Evolutionary conservation across 2,797 vertebrate species (phyloP).

Genomic region (Leontopithecus rosalia): DNA sequence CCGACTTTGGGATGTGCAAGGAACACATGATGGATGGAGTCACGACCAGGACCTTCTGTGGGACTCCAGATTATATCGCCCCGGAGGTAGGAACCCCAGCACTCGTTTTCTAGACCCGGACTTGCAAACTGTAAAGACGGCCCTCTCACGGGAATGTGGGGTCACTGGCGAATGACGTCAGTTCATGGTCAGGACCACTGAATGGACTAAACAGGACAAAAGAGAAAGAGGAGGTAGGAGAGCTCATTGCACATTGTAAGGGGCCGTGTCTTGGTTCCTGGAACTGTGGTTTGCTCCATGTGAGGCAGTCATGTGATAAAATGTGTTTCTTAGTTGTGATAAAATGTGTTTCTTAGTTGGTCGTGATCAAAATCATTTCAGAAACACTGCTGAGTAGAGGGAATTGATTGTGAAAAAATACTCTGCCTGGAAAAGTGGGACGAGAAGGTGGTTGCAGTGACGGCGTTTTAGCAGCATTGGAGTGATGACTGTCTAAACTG

Average conservation of each 20-base stretch:
- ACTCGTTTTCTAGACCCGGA: too few species aligned
- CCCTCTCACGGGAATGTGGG: accelerated
- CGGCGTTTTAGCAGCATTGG: not conserved
- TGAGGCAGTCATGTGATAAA: accelerated
- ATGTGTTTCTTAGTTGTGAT: not conserved
- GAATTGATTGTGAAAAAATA: not conserved
- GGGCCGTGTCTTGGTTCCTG: accelerated
- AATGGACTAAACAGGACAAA: not conserved
- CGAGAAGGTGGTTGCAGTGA: not conserved
- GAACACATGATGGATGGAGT: slow-evolving; percentile 93
- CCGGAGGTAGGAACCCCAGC: slow-evolving; percentile 89
- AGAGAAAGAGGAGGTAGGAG: accelerated
- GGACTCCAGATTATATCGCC: slow-evolving; percentile 98
- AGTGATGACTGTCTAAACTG: accelerated
- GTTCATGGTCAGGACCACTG: accelerated
- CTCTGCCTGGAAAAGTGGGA: not conserved
- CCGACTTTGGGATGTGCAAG: slow-evolving; percentile 99
- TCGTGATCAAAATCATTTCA: not conserved
- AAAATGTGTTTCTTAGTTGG: not conserved
- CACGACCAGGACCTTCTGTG: slow-evolving; percentile 96
- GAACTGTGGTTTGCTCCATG: accelerated
- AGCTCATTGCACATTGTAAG: accelerated
- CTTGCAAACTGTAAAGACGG: not conserved
- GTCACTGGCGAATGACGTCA: accelerated
- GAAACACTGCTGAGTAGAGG: not conserved